phyloP scores from a whole-genome alignment of 2,888 invertebrate species.

The Toxonevra muliebris region DNA sequence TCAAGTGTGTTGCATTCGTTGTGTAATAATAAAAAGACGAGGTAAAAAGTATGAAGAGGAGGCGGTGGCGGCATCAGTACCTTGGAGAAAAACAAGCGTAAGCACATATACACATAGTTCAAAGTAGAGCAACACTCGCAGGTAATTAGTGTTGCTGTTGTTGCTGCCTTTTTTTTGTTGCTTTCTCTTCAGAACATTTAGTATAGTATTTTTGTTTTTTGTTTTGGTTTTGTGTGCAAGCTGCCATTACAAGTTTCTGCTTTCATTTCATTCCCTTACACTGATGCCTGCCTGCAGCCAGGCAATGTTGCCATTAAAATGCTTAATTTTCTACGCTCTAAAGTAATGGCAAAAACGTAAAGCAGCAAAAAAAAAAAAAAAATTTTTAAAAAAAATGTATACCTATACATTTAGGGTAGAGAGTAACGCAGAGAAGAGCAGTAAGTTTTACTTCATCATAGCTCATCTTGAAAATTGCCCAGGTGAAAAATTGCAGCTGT shows the following conservation, averaged over 20 bases:
- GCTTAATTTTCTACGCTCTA: conserved; percentile 54
- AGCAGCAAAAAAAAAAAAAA: conserved; percentile 33
- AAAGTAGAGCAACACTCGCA: conserved; percentile 35
- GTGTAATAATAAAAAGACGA: too few relatives aligned
- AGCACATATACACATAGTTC: too few relatives aligned
- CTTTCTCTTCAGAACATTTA: conserved; percentile 4
- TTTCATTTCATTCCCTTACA: conserved; percentile 20
- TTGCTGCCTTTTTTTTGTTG: conserved; percentile 25
- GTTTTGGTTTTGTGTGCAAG: conserved; percentile 2
- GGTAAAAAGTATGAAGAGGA: not conserved
- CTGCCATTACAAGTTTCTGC: conserved; percentile 4
- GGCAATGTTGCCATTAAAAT: conserved; percentile 57
- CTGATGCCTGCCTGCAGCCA: conserved; percentile 4
- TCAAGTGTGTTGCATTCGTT: not conserved
- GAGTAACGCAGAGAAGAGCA: not conserved
- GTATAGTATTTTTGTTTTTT: too few relatives aligned
- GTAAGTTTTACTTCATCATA: conserved; percentile 33
- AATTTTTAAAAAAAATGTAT: conserved; percentile 11
- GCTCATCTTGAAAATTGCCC: conserved; percentile 60
- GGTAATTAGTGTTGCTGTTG: conserved; percentile 42
- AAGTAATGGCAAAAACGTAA: conserved; percentile 11
- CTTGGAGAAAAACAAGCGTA: not conserved
- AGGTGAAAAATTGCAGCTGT: conserved; percentile 64
- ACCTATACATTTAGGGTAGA: conserved; percentile 4
- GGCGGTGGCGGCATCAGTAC: not conserved